Conservation (phyloP, 2,113 vertebrate genomes). For the Atractosteus spatula region DNA sequence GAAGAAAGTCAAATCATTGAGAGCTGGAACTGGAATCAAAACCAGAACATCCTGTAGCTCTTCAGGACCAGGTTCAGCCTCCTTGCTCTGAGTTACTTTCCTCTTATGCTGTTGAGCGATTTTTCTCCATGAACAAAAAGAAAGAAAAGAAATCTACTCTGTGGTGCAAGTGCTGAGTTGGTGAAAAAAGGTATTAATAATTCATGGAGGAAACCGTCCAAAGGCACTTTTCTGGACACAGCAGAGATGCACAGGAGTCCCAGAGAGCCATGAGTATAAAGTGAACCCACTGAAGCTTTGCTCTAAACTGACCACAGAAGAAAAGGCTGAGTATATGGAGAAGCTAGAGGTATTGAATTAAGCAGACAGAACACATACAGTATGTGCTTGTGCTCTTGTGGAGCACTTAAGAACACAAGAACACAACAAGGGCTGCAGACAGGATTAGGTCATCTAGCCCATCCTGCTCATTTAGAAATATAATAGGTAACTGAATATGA, state of each 20-base stretch:
- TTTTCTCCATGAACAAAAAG: slow-evolving; percentile 11
- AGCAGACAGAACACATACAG: too few species aligned
- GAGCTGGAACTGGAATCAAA: too few species aligned
- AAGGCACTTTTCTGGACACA: slow-evolving; percentile 21
- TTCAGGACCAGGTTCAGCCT: neutral
- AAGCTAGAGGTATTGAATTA: too few species aligned
- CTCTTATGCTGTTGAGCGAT: slow-evolving; percentile 13
- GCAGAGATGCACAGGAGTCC: slow-evolving; percentile 22
- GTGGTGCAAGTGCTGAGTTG: slow-evolving; percentile 32
- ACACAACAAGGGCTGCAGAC: too few species aligned
- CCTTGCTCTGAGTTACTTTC: neutral
- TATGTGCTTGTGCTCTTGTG: too few species aligned
- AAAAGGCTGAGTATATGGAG: slow-evolving; percentile 31
- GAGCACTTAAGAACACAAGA: too few species aligned
- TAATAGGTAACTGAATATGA: too few species aligned
- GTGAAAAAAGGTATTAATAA: slow-evolving; percentile 33
- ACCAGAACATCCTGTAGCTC: too few species aligned
- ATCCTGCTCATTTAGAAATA: too few species aligned
- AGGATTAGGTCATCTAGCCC: too few species aligned
- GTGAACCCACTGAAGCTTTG: slow-evolving; percentile 8
- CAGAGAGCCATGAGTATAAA: slow-evolving; percentile 12
- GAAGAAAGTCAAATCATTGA: too few species aligned
- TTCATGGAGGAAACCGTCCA: slow-evolving; percentile 28
- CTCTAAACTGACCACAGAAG: slow-evolving; percentile 1
- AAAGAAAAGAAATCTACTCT: slow-evolving; percentile 16